Evolutionary conservation across 2,113 vertebrate species (phyloP).

Genomic region (Onychostruthus taczanowskii): DNA sequence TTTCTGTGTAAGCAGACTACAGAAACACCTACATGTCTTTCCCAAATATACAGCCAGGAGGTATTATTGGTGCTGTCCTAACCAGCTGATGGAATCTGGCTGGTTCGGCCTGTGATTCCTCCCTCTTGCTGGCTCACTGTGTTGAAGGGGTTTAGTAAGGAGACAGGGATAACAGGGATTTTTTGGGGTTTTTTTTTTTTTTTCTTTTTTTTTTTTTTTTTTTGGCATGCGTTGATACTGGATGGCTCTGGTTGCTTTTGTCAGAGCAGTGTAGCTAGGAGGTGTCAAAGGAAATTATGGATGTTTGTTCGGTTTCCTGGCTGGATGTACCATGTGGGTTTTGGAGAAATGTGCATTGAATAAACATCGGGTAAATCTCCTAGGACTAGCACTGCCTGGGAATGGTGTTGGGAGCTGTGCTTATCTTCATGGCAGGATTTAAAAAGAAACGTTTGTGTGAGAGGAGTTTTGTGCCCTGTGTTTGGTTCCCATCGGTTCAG

Average conservation of each 20-base stretch:
- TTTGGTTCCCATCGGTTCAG: not conserved
- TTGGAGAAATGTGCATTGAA: constrained; percentile 46
- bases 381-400: not conserved
- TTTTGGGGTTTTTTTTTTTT: not conserved
- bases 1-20: not conserved
- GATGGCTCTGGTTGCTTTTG: constrained; percentile 17
- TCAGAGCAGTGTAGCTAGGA: not conserved
- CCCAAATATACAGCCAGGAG: not conserved
- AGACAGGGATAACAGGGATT: not conserved
- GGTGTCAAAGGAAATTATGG: constrained; percentile 54
- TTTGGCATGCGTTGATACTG: not conserved
- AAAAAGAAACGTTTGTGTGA: not conserved
- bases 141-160: not conserved
- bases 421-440: constrained; percentile 1
- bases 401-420: not conserved
- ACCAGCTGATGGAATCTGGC: not conserved
- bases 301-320: constrained; percentile 43
- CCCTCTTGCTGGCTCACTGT: accelerated
- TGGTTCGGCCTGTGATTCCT: not conserved
- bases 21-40: not conserved
- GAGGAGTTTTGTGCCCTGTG: not conserved
- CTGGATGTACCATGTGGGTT: not conserved
- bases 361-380: constrained; percentile 45
- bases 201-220: not conserved
- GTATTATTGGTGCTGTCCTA: not conserved